A percentile compares a stretch with the other conserved stretches of the same genome.
Conservation (phyloP, 2,797 vertebrate species). For the Balearica regulorum region DNA sequence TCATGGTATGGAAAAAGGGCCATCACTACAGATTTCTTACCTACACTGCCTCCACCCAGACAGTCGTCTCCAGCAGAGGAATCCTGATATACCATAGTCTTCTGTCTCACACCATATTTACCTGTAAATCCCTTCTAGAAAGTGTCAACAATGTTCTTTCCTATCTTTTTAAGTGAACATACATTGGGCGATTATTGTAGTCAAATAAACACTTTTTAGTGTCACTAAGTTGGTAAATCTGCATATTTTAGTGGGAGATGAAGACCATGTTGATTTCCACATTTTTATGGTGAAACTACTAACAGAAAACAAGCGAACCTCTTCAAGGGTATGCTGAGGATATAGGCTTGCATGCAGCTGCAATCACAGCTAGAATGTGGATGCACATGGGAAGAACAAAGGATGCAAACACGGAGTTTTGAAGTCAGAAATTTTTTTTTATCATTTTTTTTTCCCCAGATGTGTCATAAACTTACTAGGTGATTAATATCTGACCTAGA, state of each 20-base stretch:
- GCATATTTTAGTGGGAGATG: background rate
- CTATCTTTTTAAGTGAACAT: background rate
- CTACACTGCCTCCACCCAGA: background rate
- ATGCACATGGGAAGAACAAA: background rate
- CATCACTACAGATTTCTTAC: background rate
- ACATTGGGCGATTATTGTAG: rapidly evolving
- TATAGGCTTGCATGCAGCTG: background rate
- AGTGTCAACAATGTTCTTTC: background rate
- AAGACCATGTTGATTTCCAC: background rate
- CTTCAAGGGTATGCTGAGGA: background rate
- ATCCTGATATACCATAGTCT: background rate
- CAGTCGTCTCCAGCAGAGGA: background rate
- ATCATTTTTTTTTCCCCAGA: background rate
- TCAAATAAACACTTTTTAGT: background rate
- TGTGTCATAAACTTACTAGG: background rate
- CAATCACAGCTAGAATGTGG: background rate
- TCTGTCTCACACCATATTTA: background rate
- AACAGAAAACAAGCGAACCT: background rate
- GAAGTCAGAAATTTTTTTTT: background rate
- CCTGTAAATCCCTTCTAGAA: background rate
- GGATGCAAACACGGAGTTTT: background rate
- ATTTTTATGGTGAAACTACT: background rate
- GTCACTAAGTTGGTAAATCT: background rate
- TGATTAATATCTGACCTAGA: background rate
- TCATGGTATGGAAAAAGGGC: background rate